Base-by-base conservation (phyloP, 1,140 invertebrate species). In the Megathymus violae region DNA sequence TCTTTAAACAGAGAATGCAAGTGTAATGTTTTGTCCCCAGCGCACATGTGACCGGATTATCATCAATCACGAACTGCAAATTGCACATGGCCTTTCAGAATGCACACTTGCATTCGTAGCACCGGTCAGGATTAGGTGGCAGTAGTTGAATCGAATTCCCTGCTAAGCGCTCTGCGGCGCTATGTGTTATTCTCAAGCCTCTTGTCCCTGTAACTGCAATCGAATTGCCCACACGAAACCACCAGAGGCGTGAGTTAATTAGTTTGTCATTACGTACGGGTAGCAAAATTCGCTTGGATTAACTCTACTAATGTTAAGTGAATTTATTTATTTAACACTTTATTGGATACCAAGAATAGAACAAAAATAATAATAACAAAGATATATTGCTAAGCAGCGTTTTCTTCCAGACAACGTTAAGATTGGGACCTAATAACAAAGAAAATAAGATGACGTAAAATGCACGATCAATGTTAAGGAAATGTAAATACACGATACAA, bases 141-240 rank as follows among this genome's bases (percentile, higher is more conserved):
- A 88, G 88, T 88, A 89, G 79, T 77, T 84, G 87, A 87, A 89
- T 88, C 84, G 84, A 87, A 88, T 88, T 85, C 78, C 78, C 69
- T 80, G 73, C 76, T 88, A 83, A 89, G 84, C 84, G 71, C 78
- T 83, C 64, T 87, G 82, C 82, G 70, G 80, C 67, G 66, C 78
- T 74, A 86, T 85, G 78, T 75, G 81, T 85, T 81, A 76, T 73
- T 67, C 65, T 72, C 58, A 76, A 72, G 46, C 56, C 52, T 62
- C 58, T 44, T 56, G 54, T 40, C 59, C 63, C 54, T 63, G 69
- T 72, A 67, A 79, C 71, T 71, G 62, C 67, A 67, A 58, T 71
- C 51, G 60, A 69, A 72, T 66, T 56, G 46, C 60, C 58, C 27
- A 48, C 40, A 64, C 51, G 25, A 40, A 62, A 27, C 17, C 34